Evolutionary conservation across 2,888 invertebrate genomes (phyloP).

Genomic region (Chironomus tentans): DNA sequence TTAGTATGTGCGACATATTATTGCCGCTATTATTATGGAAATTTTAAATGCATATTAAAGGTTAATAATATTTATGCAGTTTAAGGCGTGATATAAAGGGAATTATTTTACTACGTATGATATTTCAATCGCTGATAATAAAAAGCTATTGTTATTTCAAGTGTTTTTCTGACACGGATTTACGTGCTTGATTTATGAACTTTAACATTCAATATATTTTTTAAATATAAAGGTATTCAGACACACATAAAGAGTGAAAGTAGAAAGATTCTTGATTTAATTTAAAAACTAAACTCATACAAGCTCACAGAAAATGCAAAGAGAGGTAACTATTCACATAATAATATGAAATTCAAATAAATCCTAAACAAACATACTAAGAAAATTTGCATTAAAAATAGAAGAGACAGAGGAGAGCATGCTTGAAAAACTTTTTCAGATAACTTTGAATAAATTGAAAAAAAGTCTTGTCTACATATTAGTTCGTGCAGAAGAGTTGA

Average conservation of each 20-base stretch:
- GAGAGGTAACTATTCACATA: not conserved
- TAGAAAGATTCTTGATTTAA: not conserved
- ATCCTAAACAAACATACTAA: slow-evolving; percentile 17
- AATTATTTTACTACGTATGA: not conserved
- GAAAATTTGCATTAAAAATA: slow-evolving; percentile 14
- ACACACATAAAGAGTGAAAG: not conserved
- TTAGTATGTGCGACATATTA: not conserved
- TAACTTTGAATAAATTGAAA: not conserved
- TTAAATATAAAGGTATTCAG: not conserved
- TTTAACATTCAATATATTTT: too few relatives aligned
- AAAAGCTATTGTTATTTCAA: too few relatives aligned
- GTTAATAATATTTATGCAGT: not conserved
- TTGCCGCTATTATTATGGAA: not conserved
- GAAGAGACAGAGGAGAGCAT: not conserved
- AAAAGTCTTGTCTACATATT: not conserved
- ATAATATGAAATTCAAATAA: slow-evolving; percentile 15
- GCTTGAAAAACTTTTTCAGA: not conserved
- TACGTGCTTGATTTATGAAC: too few relatives aligned
- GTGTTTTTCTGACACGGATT: too few relatives aligned
- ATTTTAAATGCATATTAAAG: not conserved
- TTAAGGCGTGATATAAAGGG: not conserved
- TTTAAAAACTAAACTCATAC: not conserved
- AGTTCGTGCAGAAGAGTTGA: not conserved
- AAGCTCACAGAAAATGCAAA: not conserved
- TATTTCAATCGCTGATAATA: not conserved